Evolutionary conservation across 92 coral and sea anemone species (phyloP).

Genomic region (Epizoanthus scotinus): DNA sequence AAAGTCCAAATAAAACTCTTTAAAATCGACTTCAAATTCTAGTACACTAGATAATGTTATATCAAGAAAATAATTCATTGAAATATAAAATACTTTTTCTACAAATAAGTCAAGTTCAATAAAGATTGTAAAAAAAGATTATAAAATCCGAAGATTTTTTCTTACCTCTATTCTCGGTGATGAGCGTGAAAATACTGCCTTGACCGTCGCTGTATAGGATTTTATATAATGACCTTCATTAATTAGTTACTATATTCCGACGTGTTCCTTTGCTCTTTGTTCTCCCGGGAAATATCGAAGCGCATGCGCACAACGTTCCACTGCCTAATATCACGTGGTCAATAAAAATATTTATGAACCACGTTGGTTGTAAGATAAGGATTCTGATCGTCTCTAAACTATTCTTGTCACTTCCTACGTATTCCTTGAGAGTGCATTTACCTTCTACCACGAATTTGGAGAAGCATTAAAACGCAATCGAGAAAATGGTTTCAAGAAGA

Average conservation of each 20-base stretch:
- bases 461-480: background rate
- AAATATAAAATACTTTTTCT: too few species aligned
- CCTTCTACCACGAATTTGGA: too few species aligned
- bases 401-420: background rate
- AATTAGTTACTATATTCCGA: slow-evolving; percentile 57
- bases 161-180: slow-evolving; percentile 36
- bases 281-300: background rate
- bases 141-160: slow-evolving; percentile 5
- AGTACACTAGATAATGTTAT: too few species aligned
- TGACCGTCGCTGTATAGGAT: slow-evolving; percentile 63
- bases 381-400: background rate
- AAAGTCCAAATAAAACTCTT: too few species aligned
- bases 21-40: too few species aligned
- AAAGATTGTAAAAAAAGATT: background rate
- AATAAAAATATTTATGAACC: slow-evolving; percentile 39
- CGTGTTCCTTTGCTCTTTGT: slow-evolving; percentile 74
- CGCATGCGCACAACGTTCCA: slow-evolving; percentile 21
- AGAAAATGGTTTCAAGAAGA: too few species aligned
- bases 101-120: too few species aligned
- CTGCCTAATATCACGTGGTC: slow-evolving; percentile 25
- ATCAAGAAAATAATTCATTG: too few species aligned
- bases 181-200: slow-evolving; percentile 35
- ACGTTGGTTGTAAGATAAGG: slow-evolving; percentile 3
- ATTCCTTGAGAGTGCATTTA: background rate
- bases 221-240: slow-evolving; percentile 75